These are phyloP conservation scores for Coracopsis vasa DNA, from an alignment of 2,113 vertebrate genomes.

Conservation along the genomic window DNA sequence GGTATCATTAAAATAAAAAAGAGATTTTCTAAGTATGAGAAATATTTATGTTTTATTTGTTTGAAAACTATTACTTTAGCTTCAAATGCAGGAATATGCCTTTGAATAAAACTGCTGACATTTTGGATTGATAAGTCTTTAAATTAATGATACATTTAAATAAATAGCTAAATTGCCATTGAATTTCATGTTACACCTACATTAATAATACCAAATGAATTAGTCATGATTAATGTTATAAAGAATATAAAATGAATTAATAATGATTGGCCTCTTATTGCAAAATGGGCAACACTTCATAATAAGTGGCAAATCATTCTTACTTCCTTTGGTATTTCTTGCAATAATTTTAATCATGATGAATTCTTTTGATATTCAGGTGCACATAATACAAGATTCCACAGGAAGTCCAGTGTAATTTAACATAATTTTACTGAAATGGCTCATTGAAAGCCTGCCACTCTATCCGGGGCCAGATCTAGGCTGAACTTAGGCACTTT, in stretches of 20 bases:
- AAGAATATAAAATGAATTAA: slow-evolving; percentile 62
- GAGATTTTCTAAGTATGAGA: neutral
- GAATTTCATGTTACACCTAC: slow-evolving; percentile 51
- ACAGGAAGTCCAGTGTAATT: slow-evolving; percentile 45
- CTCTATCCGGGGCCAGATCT: neutral
- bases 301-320: slow-evolving; percentile 63
- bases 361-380: slow-evolving; percentile 64
- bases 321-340: slow-evolving; percentile 55
- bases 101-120: neutral
- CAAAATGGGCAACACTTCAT: slow-evolving; percentile 67
- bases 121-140: slow-evolving; percentile 46
- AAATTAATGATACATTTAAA: slow-evolving; percentile 65
- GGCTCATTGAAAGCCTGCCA: neutral
- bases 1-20: neutral
- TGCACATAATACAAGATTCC: slow-evolving; percentile 31
- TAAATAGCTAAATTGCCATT: slow-evolving; percentile 60
- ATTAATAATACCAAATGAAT: slow-evolving; percentile 59
- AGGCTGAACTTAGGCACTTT: neutral
- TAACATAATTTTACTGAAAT: slow-evolving; percentile 17
- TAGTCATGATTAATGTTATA: slow-evolving; percentile 56
- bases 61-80: neutral
- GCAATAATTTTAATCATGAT: slow-evolving; percentile 60
- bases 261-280: slow-evolving; percentile 56
- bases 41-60: neutral
- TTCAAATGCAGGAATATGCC: neutral